Evolutionary conservation across 1,140 invertebrate genomes (phyloP).

Genomic region (Lordiphosa clarofinis): DNA sequence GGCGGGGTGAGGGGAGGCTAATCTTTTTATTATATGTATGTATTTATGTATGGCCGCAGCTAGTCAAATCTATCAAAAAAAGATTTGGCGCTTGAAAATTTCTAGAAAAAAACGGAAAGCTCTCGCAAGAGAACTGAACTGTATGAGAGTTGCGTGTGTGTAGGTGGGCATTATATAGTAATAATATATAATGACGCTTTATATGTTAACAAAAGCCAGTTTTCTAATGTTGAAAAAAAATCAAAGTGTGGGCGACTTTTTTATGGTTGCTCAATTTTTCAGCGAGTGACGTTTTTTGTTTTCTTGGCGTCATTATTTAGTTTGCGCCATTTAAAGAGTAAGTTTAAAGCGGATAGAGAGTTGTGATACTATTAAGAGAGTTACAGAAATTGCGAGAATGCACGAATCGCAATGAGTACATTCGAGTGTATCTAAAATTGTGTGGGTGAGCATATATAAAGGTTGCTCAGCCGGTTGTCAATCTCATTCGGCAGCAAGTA

Average conservation of each 20-base stretch:
- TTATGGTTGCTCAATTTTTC: conserved; percentile 50
- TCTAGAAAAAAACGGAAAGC: conserved; percentile 53
- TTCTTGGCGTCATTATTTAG: conserved; percentile 14
- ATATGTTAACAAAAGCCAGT: conserved; percentile 30
- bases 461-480: conserved; percentile 4
- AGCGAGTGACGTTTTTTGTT: conserved; percentile 50
- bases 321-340: neutral
- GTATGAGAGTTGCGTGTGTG: conserved; percentile 5
- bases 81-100: conserved; percentile 47
- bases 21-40: no score
- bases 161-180: conserved; percentile 36
- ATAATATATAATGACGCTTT: conserved; percentile 25
- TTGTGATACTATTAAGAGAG: neutral
- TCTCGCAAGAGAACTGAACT: no score
- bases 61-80: conserved; percentile 47
- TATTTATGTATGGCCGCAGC: conserved; percentile 11
- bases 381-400: conserved; percentile 12
- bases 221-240: conserved; percentile 16
- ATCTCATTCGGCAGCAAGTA: conserved; percentile 4
- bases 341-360: neutral
- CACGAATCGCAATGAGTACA: conserved; percentile 2
- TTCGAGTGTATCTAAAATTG: neutral
- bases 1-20: conserved; percentile 3
- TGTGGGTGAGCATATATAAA: conserved; percentile 11
- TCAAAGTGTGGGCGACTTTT: conserved; percentile 46